Conservation (phyloP, 2,113 vertebrate species). For the Lampris megalopsis region DNA sequence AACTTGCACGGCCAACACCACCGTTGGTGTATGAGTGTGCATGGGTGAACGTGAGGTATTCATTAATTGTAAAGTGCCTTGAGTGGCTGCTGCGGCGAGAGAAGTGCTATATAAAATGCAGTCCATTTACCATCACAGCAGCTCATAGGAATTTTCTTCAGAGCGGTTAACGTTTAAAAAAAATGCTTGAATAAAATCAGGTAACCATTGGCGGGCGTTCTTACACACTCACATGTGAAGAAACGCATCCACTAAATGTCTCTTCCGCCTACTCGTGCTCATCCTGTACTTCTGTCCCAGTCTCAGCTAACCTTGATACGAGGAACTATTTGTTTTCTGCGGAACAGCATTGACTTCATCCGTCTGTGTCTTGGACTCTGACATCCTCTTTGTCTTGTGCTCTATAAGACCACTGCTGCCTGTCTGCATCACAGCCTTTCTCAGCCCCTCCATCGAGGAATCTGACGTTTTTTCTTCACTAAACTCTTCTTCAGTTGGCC, state of each 20-base stretch:
- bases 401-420: background rate
- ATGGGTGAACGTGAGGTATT: too few relatives aligned
- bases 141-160: constrained; percentile 26
- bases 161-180: constrained; percentile 32
- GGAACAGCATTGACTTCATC: constrained; percentile 27
- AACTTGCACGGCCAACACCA: too few relatives aligned
- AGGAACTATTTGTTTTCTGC: constrained; percentile 36
- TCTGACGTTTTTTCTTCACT: constrained; percentile 48
- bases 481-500: constrained; percentile 35
- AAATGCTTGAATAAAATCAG: constrained; percentile 33
- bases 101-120: too few relatives aligned
- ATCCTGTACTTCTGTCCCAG: constrained; percentile 15
- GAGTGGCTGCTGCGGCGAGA: too few relatives aligned
- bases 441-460: constrained; percentile 34
- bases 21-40: too few relatives aligned
- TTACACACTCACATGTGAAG: background rate
- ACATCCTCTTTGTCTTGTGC: constrained; percentile 20
- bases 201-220: constrained; percentile 24
- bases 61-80: too few relatives aligned
- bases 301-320: constrained; percentile 33
- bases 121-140: background rate
- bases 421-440: background rate
- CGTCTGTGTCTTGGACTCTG: constrained; percentile 34
- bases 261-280: constrained; percentile 40
- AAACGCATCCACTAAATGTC: background rate